These are phyloP conservation scores for Epirrhoe alternata DNA, from an alignment of 2,888 invertebrate species.

Conservation along the genomic window DNA sequence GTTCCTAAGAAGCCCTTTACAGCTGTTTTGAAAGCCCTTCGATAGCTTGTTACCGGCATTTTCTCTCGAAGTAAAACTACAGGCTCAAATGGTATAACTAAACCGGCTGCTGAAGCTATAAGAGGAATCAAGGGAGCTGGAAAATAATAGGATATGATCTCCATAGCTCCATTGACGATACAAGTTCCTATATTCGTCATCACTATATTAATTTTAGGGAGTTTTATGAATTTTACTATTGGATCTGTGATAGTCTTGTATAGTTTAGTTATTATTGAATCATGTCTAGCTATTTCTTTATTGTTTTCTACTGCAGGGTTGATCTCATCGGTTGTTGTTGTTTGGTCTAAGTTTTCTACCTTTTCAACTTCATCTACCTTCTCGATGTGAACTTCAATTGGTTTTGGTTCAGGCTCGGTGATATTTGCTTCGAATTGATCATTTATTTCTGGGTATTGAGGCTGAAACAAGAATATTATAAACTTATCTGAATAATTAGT, in stretches of 20 bases:
- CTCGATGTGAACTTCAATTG: slow-evolving; percentile 1
- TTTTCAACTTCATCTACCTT: slow-evolving; percentile 14
- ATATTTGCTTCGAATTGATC: slow-evolving; percentile 55
- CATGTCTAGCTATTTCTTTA: neutral
- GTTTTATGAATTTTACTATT: slow-evolving; percentile 51
- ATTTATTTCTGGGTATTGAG: slow-evolving; percentile 64
- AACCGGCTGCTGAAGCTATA: slow-evolving; percentile 72
- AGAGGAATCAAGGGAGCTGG: slow-evolving; percentile 75
- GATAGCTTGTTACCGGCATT: slow-evolving; percentile 76
- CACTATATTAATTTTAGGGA: slow-evolving; percentile 65
- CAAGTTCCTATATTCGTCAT: slow-evolving; percentile 72
- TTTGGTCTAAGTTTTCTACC: slow-evolving; percentile 9
- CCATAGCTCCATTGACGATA: slow-evolving; percentile 75
- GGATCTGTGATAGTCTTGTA: slow-evolving; percentile 55
- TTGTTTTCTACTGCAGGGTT: neutral
- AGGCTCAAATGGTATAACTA: slow-evolving; percentile 77
- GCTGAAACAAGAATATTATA: slow-evolving; percentile 48
- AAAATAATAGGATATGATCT: slow-evolving; percentile 67
- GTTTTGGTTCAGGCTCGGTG: slow-evolving; percentile 17
- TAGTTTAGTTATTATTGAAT: slow-evolving; percentile 44
- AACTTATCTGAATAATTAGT: neutral
- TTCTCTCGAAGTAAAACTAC: slow-evolving; percentile 67
- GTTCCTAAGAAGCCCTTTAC: slow-evolving; percentile 68
- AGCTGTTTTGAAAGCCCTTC: slow-evolving; percentile 71
- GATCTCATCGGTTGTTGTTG: slow-evolving; percentile 4